A percentile compares a stretch with the other conserved stretches of the same genome.
Evolutionary conservation across 2,797 vertebrate genomes (phyloP).

Genomic region (Acanthurus lineatus): DNA sequence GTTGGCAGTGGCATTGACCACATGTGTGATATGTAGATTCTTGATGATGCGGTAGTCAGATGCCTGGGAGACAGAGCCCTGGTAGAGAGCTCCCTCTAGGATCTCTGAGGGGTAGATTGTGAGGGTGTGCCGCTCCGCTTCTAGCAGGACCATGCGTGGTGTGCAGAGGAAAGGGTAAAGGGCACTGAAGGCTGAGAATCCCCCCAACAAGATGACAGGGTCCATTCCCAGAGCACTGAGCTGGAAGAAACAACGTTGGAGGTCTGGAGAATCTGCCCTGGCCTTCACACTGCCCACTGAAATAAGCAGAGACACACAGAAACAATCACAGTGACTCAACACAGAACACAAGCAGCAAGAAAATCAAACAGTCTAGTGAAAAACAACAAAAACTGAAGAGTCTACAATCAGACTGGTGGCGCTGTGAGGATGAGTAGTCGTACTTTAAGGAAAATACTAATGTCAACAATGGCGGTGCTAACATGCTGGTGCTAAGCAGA

Average conservation of each 20-base stretch:
- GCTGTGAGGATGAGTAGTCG: too few species aligned
- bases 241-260: slow-evolving; percentile 82
- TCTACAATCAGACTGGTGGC: too few species aligned
- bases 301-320: slow-evolving; percentile 36
- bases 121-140: slow-evolving; percentile 66
- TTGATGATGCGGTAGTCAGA: slow-evolving; percentile 78
- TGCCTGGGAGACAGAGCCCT: slow-evolving; percentile 76
- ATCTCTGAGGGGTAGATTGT: slow-evolving; percentile 79
- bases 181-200: slow-evolving; percentile 71
- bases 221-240: slow-evolving; percentile 81
- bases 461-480: too few species aligned
- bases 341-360: background rate
- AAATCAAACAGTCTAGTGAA: background rate
- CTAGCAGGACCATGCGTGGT: slow-evolving; percentile 59
- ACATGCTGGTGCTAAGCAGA: slow-evolving; percentile 5
- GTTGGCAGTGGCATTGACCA: slow-evolving; percentile 78
- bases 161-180: slow-evolving; percentile 77
- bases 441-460: too few species aligned
- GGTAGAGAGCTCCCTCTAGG: slow-evolving; percentile 77
- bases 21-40: slow-evolving; percentile 81
- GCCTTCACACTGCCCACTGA: slow-evolving; percentile 77
- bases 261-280: slow-evolving; percentile 66
- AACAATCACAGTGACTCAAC: slow-evolving; percentile 9
- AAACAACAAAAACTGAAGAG: background rate
- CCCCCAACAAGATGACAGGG: slow-evolving; percentile 79